phyloP scores from a whole-genome alignment of 2,888 invertebrate species.

The Coelopa pilipes region DNA sequence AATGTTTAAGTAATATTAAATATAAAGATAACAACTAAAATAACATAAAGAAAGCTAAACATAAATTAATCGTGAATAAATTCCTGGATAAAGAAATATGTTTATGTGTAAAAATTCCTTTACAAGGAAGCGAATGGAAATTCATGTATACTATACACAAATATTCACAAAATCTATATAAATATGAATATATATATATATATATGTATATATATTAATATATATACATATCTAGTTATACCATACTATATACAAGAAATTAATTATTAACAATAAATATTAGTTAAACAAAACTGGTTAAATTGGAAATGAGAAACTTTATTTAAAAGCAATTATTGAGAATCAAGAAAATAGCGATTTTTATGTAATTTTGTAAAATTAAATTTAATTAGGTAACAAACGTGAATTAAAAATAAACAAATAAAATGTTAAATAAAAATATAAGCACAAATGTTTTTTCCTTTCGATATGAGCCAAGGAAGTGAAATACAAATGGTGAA shows the following conservation, averaged over 20 bases:
- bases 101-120: constrained; percentile 22
- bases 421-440: constrained; percentile 33
- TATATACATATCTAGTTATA: constrained; percentile 29
- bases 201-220: constrained; percentile 34
- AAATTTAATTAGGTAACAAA: constrained; percentile 42
- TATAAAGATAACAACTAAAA: constrained; percentile 28
- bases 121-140: constrained; percentile 25
- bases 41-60: constrained; percentile 45
- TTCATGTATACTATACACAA: constrained; percentile 23
- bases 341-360: constrained; percentile 43
- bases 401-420: constrained; percentile 27
- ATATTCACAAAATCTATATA: constrained; percentile 23
- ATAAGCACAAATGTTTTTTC: background rate
- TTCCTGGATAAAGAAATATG: constrained; percentile 21
- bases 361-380: constrained; percentile 53
- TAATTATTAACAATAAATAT: constrained; percentile 23
- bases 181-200: background rate
- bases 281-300: constrained; percentile 24
- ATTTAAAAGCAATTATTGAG: constrained; percentile 15
- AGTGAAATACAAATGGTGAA: too few species aligned
- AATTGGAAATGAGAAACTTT: constrained; percentile 5
- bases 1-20: constrained; percentile 54
- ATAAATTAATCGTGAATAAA: constrained; percentile 31
- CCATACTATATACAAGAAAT: constrained; percentile 8
- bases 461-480: too few species aligned